Evolutionary conservation across 2,113 vertebrate genomes (phyloP).

Genomic region (Nicator chloris): DNA sequence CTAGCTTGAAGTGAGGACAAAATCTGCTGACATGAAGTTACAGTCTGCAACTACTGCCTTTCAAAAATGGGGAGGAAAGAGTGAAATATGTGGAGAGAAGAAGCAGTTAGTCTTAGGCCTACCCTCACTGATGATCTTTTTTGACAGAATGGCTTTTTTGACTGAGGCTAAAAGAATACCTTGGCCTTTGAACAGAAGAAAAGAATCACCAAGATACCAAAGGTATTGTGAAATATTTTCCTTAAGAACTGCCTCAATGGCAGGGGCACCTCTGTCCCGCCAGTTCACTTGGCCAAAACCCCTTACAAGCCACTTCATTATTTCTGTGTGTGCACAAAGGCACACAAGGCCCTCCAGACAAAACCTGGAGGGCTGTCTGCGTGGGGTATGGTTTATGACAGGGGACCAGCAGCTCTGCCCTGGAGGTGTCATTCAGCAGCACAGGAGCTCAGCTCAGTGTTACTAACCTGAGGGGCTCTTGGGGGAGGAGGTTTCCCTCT

Average conservation of each 20-base stretch:
- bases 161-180: background rate
- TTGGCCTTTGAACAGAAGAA: background rate
- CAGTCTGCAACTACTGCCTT: background rate
- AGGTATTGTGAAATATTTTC: background rate
- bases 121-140: background rate
- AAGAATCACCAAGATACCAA: background rate
- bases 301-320: background rate
- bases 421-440: background rate
- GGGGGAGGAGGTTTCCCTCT: background rate
- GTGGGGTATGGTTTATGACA: background rate
- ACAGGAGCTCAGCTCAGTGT: fast-evolving
- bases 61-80: background rate
- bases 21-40: background rate
- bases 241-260: background rate
- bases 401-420: background rate
- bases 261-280: background rate
- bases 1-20: background rate
- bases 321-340: background rate
- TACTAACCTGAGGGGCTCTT: no score
- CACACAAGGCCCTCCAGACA: background rate
- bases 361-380: background rate
- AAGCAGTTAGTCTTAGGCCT: background rate
- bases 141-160: background rate
- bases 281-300: background rate
- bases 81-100: background rate